Base-by-base conservation (phyloP, 2,113 vertebrate species). In the Pica pica region DNA sequence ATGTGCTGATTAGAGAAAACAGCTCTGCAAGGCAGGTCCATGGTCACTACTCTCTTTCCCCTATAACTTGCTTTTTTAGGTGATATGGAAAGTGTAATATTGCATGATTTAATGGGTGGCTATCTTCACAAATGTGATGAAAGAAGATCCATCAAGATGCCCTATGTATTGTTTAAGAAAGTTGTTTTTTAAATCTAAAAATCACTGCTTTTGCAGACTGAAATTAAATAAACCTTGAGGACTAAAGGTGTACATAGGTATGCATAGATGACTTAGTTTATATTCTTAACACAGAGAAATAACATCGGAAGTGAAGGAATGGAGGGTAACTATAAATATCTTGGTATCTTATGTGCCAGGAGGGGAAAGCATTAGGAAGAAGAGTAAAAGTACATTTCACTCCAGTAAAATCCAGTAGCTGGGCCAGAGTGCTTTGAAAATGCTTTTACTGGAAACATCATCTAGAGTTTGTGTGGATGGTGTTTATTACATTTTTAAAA, bases 381-480 rank as follows among this genome's bases (percentile, higher is more conserved):
- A 95, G 47, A 53, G 26, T 64, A 94, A 77, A 91, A 90, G 59
- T 75, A 73, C 8, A 65, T 77, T 80, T 95, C 53, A 61, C 20
- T 76, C 70, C 74, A 94, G 78, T 76, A 91, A 82, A 91, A 68
- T 46, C 78, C 79, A 91, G 86, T 79, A 77, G 68, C 57, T 90
- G 30, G 47, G 33, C 60, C 68, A 93, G 79, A 93, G 56, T 75
- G n/a, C 82, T 93, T 85, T 90, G 78, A 80, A 93, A 96, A 87
- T 89, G 70, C 75, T 83, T 96, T 95, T 96, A 95, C 95, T 90
- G 92, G 90, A 96, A 96, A 86, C 33, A 64, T 69, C 78, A 81
- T 88, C 57, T 70, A 28, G 35, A 88, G 20, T 91, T 93, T 80
- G 8, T 88, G 81, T 1, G 50, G 74, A 31, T 77, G 30, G 33